Conservation (phyloP, 2,888 invertebrate species). For the Monochamus alternatus region DNA sequence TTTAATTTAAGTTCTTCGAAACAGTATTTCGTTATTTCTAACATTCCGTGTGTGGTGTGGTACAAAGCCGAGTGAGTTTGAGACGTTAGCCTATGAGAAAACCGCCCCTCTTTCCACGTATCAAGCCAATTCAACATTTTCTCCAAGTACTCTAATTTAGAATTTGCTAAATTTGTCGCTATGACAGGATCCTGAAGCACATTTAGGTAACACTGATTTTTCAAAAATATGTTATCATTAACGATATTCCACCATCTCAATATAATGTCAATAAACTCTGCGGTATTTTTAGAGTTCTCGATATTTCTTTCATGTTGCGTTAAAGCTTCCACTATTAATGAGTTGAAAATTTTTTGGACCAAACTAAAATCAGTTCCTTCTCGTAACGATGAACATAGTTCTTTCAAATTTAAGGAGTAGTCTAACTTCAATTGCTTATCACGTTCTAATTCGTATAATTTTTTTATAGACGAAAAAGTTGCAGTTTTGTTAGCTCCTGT, state of each 20-base stretch:
- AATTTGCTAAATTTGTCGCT: conserved; percentile 5
- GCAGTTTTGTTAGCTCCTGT: conserved; percentile 30
- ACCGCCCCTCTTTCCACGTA: conserved; percentile 12
- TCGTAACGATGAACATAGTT: conserved; percentile 35
- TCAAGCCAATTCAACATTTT: conserved; percentile 25
- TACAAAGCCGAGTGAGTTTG: conserved; percentile 15
- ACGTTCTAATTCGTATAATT: conserved; percentile 34
- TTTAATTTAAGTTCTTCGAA: conserved; percentile 18
- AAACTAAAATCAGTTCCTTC: conserved; percentile 28
- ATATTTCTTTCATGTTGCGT: conserved; percentile 23
- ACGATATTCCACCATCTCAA: conserved; percentile 35
- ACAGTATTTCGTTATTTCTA: conserved; percentile 33
- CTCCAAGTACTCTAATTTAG: conserved; percentile 16
- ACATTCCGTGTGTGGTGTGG: conserved; percentile 19
- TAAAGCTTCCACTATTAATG: conserved; percentile 34
- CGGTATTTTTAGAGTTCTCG: conserved; percentile 16
- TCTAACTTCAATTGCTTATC: conserved; percentile 39
- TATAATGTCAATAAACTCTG: conserved; percentile 34
- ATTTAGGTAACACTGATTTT: conserved; percentile 17
- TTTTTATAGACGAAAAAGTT: conserved; percentile 25
- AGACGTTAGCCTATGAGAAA: conserved; percentile 8
- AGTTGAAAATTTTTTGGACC: conserved; percentile 13
- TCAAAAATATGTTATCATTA: conserved; percentile 25
- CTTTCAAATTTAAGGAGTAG: conserved; percentile 35
- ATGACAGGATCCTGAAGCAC: conserved; percentile 15